A percentile compares a stretch with the other conserved stretches of the same genome.
Evolutionary conservation across 2,888 invertebrate genomes (phyloP).

Genomic region (Andrena camellia): DNA sequence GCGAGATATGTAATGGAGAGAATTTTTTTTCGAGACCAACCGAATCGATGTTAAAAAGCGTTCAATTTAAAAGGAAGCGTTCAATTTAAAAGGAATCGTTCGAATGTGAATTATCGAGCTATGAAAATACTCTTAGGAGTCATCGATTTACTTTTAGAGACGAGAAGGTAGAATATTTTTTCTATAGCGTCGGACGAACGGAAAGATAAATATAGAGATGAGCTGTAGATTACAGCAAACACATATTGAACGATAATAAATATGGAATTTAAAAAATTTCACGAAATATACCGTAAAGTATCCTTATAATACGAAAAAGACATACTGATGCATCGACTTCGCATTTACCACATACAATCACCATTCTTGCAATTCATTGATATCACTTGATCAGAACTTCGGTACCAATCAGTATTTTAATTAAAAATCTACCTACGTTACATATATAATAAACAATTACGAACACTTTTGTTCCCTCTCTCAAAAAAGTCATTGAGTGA

Average conservation of each 20-base stretch:
- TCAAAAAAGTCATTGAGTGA: slow-evolving; percentile 52
- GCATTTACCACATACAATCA: slow-evolving; percentile 57
- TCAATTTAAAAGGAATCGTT: background rate
- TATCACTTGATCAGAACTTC: slow-evolving; percentile 51
- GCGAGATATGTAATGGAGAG: no score
- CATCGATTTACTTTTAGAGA: background rate
- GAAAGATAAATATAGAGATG: slow-evolving; percentile 7
- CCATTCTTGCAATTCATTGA: slow-evolving; percentile 43
- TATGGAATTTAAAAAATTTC: background rate
- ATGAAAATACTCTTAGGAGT: background rate
- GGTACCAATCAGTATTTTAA: slow-evolving; percentile 58
- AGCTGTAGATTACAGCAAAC: background rate
- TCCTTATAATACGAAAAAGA: slow-evolving; percentile 24
- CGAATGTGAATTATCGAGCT: background rate
- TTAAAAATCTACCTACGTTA: slow-evolving; percentile 67
- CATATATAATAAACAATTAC: slow-evolving; percentile 69
- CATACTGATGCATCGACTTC: slow-evolving; percentile 29
- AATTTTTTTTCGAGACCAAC: no score
- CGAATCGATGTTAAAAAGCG: background rate
- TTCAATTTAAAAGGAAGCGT: background rate
- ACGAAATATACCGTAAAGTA: background rate
- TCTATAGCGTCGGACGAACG: background rate
- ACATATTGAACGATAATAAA: slow-evolving; percentile 1
- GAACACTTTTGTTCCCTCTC: slow-evolving; percentile 61
- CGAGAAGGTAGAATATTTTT: background rate